These are phyloP conservation scores for Pecten maximus DNA, from an alignment of 2,888 invertebrate genomes.

Conservation along the genomic window DNA sequence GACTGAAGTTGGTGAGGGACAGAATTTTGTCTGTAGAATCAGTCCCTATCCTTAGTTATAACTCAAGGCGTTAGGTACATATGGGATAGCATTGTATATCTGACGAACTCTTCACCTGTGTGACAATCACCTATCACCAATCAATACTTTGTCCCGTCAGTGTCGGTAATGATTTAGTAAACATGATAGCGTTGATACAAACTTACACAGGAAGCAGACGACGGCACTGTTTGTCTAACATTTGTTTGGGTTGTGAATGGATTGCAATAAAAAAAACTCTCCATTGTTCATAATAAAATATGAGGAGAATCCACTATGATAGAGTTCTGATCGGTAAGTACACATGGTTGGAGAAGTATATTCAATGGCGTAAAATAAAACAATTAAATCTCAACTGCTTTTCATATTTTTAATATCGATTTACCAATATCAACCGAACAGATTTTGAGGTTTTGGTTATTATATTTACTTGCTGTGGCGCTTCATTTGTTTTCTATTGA, in stretches of 20 bases:
- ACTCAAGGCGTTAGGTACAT: not conserved
- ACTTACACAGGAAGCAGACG: not conserved
- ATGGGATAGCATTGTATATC: not conserved
- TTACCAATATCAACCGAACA: not conserved
- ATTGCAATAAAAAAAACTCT: not conserved
- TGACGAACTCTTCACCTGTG: not conserved
- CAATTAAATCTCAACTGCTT: conserved; percentile 1
- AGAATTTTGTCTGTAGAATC: not conserved
- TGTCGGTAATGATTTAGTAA: not conserved
- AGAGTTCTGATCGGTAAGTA: not conserved
- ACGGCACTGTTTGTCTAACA: not conserved
- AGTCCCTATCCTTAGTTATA: not conserved
- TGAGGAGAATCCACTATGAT: not conserved
- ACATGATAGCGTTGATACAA: not conserved
- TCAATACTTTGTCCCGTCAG: not conserved
- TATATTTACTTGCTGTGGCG: not conserved
- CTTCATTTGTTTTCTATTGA: not conserved
- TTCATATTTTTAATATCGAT: not conserved
- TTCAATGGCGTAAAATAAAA: not conserved
- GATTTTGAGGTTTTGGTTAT: not conserved
- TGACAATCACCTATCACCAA: not conserved
- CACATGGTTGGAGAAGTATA: not conserved
- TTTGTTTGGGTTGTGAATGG: not conserved
- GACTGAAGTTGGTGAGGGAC: no score
- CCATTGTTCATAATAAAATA: not conserved